Percentiles rank a stretch among this genome's conserved stretches.
phyloP scores from a whole-genome alignment of 2,797 vertebrate genomes.

The Catamblyrhynchus diadema region DNA sequence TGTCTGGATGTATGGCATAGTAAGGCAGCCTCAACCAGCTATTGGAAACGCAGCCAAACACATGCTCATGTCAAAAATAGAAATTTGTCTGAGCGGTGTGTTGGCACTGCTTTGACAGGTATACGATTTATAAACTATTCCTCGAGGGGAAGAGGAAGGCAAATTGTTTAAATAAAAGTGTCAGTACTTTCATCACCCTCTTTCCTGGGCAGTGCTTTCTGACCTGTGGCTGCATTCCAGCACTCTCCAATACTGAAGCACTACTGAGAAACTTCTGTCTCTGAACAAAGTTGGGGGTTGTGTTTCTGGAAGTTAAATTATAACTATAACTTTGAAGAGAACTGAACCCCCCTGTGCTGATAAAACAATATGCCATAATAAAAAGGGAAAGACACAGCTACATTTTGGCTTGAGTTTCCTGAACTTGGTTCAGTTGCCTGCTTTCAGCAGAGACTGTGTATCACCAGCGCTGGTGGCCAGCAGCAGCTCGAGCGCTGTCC shows the following conservation, averaged over 20 bases:
- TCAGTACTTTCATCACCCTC: slow-evolving; percentile 9
- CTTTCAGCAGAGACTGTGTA: background rate
- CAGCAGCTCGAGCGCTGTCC: fast-evolving
- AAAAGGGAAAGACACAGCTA: background rate
- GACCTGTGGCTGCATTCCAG: background rate
- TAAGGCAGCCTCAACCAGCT: background rate
- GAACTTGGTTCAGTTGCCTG: background rate
- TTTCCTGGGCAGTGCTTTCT: background rate
- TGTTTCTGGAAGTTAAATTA: background rate
- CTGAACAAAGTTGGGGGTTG: background rate
- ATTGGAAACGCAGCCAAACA: background rate
- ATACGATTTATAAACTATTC: slow-evolving; percentile 7
- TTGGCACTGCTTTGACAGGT: background rate
- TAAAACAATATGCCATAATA: background rate
- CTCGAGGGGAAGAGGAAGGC: background rate
- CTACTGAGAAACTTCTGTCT: background rate
- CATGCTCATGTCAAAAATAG: slow-evolving; percentile 20
- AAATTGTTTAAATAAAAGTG: slow-evolving; percentile 20
- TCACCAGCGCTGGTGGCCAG: fast-evolving
- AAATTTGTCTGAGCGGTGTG: background rate
- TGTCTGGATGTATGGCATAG: background rate
- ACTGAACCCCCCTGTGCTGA: background rate
- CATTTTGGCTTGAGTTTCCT: background rate
- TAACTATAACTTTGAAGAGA: background rate
- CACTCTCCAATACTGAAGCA: fast-evolving